These are phyloP conservation scores for Scophthalmus maximus DNA, from an alignment of 2,113 vertebrate species.

Conservation along the genomic window DNA sequence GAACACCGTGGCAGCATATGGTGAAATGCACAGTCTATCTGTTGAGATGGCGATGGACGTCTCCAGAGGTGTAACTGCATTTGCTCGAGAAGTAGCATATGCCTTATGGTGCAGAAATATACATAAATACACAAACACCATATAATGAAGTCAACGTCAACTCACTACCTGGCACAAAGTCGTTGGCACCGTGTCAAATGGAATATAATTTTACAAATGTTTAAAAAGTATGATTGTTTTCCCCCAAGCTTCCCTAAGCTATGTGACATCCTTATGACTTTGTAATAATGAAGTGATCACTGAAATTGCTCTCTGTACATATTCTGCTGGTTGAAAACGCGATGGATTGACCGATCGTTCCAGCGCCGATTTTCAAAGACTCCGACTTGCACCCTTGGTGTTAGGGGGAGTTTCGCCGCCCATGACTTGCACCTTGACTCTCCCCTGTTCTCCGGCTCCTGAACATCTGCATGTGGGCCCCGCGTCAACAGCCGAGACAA, in stretches of 20 bases:
- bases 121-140: too few relatives aligned
- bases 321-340: not conserved
- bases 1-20: constrained; percentile 42
- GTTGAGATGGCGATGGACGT: not conserved
- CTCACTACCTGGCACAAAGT: too few relatives aligned
- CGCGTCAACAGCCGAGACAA: constrained; percentile 45
- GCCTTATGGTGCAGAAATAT: not conserved
- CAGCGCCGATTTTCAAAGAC: not conserved
- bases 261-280: not conserved
- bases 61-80: constrained; percentile 28
- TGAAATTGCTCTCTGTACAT: not conserved
- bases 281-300: too few relatives aligned
- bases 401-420: not conserved
- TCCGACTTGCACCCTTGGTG: not conserved
- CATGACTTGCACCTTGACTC: not conserved
- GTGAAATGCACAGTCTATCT: constrained; percentile 11
- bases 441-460: not conserved
- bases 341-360: not conserved
- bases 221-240: too few relatives aligned
- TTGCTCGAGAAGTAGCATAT: constrained; percentile 12
- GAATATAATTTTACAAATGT: not conserved
- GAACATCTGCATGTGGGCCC: constrained; percentile 20
- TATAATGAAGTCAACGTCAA: too few relatives aligned
- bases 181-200: too few relatives aligned
- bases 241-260: too few relatives aligned